These are phyloP conservation scores for Umimayanthus kanabou DNA, from an alignment of 92 coral and sea anemone species.

Conservation along the genomic window DNA sequence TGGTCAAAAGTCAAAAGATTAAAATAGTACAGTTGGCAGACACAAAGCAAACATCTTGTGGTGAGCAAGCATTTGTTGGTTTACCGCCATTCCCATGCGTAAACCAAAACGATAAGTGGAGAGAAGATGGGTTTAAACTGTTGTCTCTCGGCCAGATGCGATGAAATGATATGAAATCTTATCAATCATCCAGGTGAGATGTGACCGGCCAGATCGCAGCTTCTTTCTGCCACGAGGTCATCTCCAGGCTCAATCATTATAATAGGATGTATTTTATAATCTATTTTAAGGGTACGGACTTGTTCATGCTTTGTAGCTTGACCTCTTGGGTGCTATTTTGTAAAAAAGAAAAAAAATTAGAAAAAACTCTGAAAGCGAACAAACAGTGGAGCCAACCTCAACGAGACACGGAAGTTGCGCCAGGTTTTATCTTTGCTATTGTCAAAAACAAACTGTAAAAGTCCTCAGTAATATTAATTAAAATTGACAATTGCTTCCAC, in stretches of 20 bases:
- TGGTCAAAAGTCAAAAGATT: constrained; percentile 14
- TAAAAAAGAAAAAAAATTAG: no score
- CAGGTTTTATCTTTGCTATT: background rate
- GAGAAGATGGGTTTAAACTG: constrained; percentile 15
- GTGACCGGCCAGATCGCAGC: background rate
- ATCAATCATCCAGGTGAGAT: constrained; percentile 11
- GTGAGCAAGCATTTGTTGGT: constrained; percentile 16
- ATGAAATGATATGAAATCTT: constrained; percentile 24
- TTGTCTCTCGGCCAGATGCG: constrained; percentile 31
- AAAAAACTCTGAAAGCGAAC: background rate
- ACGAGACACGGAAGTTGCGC: no score
- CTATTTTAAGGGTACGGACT: constrained; percentile 5
- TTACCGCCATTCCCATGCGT: constrained; percentile 12
- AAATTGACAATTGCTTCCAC: background rate
- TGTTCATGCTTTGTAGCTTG: background rate
- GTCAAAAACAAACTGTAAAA: background rate
- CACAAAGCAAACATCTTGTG: constrained; percentile 11
- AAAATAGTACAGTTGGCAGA: constrained; percentile 19
- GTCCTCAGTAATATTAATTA: background rate
- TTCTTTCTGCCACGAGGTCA: constrained; percentile 1
- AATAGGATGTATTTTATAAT: constrained; percentile 14
- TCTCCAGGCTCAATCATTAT: background rate
- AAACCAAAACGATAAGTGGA: constrained; percentile 1
- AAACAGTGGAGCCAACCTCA: background rate
- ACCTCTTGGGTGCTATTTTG: background rate